phyloP scores from a whole-genome alignment of 2,113 vertebrate species.

The Campylomormyrus numenius region DNA sequence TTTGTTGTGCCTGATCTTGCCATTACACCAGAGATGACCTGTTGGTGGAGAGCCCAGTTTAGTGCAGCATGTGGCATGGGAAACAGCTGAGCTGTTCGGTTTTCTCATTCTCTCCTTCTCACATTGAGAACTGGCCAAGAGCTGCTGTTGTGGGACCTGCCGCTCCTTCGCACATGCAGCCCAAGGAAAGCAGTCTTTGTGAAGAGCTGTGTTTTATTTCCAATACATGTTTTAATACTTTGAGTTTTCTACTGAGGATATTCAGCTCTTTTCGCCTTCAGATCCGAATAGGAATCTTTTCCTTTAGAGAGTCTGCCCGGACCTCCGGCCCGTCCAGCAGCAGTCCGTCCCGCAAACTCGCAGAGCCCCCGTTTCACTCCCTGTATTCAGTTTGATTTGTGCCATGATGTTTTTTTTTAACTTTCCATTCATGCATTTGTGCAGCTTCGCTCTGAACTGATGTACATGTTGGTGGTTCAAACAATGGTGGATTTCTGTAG shows the following conservation, averaged over 20 bases:
- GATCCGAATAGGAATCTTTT: background rate
- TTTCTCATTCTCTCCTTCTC: background rate
- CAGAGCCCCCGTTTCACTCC: background rate
- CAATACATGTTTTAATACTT: background rate
- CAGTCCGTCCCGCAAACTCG: background rate
- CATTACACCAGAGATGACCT: background rate
- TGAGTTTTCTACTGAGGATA: background rate
- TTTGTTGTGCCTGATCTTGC: conserved; percentile 17
- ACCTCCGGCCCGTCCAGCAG: background rate
- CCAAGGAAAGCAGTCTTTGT: conserved; percentile 54
- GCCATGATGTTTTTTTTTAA: background rate
- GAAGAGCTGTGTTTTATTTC: conserved; percentile 49
- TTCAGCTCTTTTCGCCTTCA: background rate
- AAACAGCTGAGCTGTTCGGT: background rate
- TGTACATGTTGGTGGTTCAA: conserved; percentile 69
- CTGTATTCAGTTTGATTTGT: background rate
- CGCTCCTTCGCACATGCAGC: conserved; percentile 19
- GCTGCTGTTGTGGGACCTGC: background rate
- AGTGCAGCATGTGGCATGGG: background rate
- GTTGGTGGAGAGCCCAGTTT: background rate
- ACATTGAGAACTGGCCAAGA: conserved; percentile 8
- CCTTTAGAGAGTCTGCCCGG: background rate
- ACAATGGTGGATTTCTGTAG: conserved; percentile 63
- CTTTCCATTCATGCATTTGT: background rate
- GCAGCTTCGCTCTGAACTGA: conserved; percentile 36